These are phyloP conservation scores for Salvator merianae DNA, from an alignment of 2,113 vertebrate species.

Conservation along the genomic window DNA sequence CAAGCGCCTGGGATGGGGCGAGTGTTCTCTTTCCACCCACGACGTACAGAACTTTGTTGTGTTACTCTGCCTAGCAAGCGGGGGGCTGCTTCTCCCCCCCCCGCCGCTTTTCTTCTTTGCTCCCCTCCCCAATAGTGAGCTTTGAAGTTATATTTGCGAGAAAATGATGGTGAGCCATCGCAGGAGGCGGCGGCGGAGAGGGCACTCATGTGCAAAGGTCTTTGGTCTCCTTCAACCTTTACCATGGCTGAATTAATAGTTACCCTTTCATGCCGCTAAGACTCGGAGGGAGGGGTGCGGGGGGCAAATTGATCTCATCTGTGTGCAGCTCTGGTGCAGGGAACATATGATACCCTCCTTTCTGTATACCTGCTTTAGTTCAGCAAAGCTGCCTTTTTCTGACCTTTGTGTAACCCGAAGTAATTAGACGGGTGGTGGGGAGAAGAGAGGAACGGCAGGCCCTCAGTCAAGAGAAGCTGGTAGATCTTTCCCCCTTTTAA, in stretches of 20 bases:
- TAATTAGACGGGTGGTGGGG: rapidly evolving
- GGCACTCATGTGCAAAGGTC: background rate
- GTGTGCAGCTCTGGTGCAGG: background rate
- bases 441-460: rapidly evolving
- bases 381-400: background rate
- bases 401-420: background rate
- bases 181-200: background rate
- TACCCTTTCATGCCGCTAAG: background rate
- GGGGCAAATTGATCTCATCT: background rate
- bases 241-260: background rate
- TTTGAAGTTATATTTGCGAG: background rate
- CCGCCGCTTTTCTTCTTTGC: too few relatives aligned
- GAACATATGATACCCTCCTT: background rate
- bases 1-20: background rate
- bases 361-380: rapidly evolving
- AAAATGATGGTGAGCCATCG: background rate
- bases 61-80: background rate
- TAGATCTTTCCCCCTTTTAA: background rate
- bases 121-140: too few relatives aligned
- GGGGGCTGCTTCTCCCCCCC: background rate
- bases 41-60: too few relatives aligned
- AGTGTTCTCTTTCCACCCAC: too few relatives aligned
- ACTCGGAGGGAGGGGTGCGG: background rate
- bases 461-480: background rate
- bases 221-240: background rate